phyloP scores from a whole-genome alignment of 2,797 vertebrate species.

The Sebastes nivosus region DNA sequence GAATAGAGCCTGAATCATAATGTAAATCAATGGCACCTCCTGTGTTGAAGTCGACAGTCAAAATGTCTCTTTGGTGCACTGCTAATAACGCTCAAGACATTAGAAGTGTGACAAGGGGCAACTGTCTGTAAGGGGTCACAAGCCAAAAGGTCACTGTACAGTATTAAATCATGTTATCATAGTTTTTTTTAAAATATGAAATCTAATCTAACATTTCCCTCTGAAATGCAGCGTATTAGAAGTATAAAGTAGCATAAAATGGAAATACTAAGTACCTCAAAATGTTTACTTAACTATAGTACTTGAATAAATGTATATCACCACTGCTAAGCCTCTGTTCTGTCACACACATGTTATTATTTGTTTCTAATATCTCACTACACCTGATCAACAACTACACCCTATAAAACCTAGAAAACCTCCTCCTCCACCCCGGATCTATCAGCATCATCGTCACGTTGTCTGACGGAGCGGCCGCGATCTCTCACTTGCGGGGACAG shows the following conservation, averaged over 20 bases:
- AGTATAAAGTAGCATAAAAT: background rate
- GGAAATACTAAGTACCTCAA: background rate
- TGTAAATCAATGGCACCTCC: no score
- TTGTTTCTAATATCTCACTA: background rate
- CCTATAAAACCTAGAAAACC: background rate
- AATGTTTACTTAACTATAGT: background rate
- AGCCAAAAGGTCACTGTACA: no score
- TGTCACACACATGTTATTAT: background rate
- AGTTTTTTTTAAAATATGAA: no score
- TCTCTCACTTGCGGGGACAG: slow-evolving; percentile 60
- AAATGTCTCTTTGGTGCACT: background rate
- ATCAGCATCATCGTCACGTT: slow-evolving; percentile 33
- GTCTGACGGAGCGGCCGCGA: slow-evolving; percentile 38
- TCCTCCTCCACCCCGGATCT: slow-evolving; percentile 3
- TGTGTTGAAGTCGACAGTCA: no score
- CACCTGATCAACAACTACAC: slow-evolving; percentile 8
- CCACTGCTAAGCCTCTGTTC: background rate
- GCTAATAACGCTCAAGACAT: background rate
- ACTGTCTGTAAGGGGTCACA: background rate
- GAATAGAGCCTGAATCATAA: no score
- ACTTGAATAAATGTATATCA: background rate
- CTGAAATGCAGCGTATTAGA: background rate
- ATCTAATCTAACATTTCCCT: background rate
- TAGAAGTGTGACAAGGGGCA: background rate
- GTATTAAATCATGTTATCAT: no score